Percentiles rank a stretch among this genome's conserved stretches.
Conservation (phyloP, 92 coral and sea anemone genomes). For the Zoanthus sociatus region DNA sequence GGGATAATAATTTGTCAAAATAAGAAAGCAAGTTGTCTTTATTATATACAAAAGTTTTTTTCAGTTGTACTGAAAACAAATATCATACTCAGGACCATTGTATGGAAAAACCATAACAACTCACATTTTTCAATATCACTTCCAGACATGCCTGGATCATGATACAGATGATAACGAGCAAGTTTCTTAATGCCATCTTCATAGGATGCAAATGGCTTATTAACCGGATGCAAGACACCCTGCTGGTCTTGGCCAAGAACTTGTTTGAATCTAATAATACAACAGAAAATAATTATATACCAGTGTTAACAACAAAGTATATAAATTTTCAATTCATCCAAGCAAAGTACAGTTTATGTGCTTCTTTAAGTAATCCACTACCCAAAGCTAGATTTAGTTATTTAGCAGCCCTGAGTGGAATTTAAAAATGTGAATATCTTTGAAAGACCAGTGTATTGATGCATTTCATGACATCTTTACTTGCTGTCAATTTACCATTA, state of each 20-base stretch:
- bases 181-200: constrained; percentile 85
- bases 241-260: constrained; percentile 89
- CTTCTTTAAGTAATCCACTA: too few relatives aligned
- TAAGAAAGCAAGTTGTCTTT: neutral
- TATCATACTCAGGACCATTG: too few relatives aligned
- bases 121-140: constrained; percentile 83
- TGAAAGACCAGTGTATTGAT: too few relatives aligned
- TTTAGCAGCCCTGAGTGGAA: too few relatives aligned
- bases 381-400: too few relatives aligned
- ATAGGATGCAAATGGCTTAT: constrained; percentile 76
- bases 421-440: too few relatives aligned
- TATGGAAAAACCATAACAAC: neutral
- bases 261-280: constrained; percentile 74
- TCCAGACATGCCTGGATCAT: constrained; percentile 85
- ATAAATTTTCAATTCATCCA: neutral
- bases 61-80: neutral
- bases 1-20: too few relatives aligned
- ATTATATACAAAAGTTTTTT: neutral
- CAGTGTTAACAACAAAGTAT: too few relatives aligned
- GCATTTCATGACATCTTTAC: too few relatives aligned
- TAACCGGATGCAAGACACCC: constrained; percentile 78
- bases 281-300: neutral
- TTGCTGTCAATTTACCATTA: too few relatives aligned
- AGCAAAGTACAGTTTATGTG: too few relatives aligned
- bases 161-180: constrained; percentile 86